A percentile compares a stretch with the other conserved stretches of the same genome.
phyloP scores from a whole-genome alignment of 2,888 invertebrate species.

The Pandemis corylana region DNA sequence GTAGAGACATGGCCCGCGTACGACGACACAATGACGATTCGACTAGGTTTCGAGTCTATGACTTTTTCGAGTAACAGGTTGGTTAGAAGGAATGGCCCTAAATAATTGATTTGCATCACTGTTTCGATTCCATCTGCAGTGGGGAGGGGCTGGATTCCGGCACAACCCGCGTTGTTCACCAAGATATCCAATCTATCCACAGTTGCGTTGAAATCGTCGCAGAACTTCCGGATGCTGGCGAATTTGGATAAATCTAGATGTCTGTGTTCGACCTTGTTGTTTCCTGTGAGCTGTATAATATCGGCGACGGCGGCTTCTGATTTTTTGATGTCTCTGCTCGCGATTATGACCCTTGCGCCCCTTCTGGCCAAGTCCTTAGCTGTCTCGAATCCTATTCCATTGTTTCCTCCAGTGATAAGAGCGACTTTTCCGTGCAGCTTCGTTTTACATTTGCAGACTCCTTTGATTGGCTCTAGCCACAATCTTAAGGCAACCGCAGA shows the following conservation, averaged over 20 bases:
- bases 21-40: slow-evolving; percentile 78
- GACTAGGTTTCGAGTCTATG: slow-evolving; percentile 67
- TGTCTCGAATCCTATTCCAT: slow-evolving; percentile 93
- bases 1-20: slow-evolving; percentile 70
- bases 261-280: slow-evolving; percentile 87
- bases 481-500: slow-evolving; percentile 47
- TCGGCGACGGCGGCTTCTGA: slow-evolving; percentile 88
- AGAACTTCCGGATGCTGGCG: slow-evolving; percentile 84
- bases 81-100: slow-evolving; percentile 90
- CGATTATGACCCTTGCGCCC: slow-evolving; percentile 89
- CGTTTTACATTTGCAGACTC: slow-evolving; percentile 62
- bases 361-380: slow-evolving; percentile 88
- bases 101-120: slow-evolving; percentile 88
- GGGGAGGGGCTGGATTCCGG: slow-evolving; percentile 58
- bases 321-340: slow-evolving; percentile 89
- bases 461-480: slow-evolving; percentile 53
- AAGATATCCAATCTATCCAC: slow-evolving; percentile 85
- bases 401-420: slow-evolving; percentile 92
- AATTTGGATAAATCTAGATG: slow-evolving; percentile 81
- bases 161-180: slow-evolving; percentile 87
- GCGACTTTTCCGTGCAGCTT: slow-evolving; percentile 84
- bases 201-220: slow-evolving; percentile 81
- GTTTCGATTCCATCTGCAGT: slow-evolving; percentile 87
- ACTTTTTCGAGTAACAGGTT: slow-evolving; percentile 84
- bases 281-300: slow-evolving; percentile 88